Conservation (phyloP, 2,888 invertebrate species). For the Strigamia maritima region DNA sequence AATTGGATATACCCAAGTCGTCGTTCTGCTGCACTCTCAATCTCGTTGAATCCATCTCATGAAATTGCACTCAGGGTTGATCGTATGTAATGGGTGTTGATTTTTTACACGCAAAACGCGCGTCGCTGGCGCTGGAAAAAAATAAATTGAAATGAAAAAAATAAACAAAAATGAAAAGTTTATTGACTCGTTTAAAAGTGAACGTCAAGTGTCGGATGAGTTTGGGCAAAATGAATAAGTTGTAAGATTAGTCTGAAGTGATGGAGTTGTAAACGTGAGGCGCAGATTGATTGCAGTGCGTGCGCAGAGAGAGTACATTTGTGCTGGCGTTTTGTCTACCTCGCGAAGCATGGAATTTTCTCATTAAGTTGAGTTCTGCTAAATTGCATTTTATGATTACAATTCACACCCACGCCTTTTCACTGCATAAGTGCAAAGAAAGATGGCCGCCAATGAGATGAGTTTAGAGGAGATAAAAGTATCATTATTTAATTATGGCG, state of each 20-base stretch:
- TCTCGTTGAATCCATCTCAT: too few relatives aligned
- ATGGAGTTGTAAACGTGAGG: constrained; percentile 8
- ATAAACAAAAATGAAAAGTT: too few relatives aligned
- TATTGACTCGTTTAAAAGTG: neutral
- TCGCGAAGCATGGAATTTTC: constrained; percentile 16
- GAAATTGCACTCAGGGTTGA: too few relatives aligned
- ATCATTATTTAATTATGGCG: neutral
- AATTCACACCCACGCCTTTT: neutral
- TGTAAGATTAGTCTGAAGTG: neutral
- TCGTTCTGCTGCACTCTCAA: too few relatives aligned
- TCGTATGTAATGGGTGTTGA: neutral
- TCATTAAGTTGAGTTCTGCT: constrained; percentile 17
- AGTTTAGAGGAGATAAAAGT: neutral
- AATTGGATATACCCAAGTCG: too few relatives aligned
- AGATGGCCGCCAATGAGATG: neutral
- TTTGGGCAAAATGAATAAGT: neutral
- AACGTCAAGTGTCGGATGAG: neutral
- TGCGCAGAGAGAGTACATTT: neutral
- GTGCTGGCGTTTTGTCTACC: constrained; percentile 8
- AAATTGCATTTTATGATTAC: constrained; percentile 27
- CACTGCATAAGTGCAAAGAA: neutral
- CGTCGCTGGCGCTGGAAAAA: too few relatives aligned
- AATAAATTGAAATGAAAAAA: too few relatives aligned
- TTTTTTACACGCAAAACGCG: too few relatives aligned
- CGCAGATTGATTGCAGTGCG: neutral